Conservation (phyloP, 2,113 vertebrate genomes). For the Rynchops niger region DNA sequence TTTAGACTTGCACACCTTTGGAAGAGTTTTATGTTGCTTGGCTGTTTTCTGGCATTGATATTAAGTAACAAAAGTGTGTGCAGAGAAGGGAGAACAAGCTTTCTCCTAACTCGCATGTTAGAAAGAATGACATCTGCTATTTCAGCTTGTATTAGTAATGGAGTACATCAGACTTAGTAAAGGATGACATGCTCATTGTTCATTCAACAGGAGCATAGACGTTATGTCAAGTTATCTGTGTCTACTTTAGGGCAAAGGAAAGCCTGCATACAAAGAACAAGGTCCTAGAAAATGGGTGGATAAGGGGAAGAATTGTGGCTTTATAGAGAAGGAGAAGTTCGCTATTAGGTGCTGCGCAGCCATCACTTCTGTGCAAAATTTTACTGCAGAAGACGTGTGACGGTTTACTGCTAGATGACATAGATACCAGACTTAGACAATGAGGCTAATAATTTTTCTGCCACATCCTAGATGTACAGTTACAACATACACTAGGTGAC, state of each 20-base stretch:
- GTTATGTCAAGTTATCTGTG: neutral
- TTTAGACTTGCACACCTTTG: neutral
- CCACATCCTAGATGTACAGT: fast-evolving
- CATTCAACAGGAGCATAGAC: neutral
- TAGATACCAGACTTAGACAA: neutral
- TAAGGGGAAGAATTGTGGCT: neutral
- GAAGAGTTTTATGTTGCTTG: neutral
- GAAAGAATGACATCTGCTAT: neutral
- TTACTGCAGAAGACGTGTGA: neutral
- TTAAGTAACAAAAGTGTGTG: neutral
- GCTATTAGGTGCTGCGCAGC: neutral
- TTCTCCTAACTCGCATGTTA: neutral
- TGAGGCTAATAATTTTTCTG: neutral
- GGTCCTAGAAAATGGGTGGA: neutral
- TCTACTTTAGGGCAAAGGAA: neutral
- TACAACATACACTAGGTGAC: neutral
- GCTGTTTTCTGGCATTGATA: neutral
- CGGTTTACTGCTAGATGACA: neutral
- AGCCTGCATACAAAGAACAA: neutral
- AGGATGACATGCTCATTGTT: neutral
- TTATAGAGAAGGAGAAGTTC: neutral
- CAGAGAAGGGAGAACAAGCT: neutral
- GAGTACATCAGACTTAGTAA: neutral
- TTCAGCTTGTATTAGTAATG: neutral
- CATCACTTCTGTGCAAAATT: neutral